Percentiles rank a stretch among this genome's conserved stretches.
phyloP scores from a whole-genome alignment of 2,888 invertebrate genomes.

The Caenorhabditis zanzibari region DNA sequence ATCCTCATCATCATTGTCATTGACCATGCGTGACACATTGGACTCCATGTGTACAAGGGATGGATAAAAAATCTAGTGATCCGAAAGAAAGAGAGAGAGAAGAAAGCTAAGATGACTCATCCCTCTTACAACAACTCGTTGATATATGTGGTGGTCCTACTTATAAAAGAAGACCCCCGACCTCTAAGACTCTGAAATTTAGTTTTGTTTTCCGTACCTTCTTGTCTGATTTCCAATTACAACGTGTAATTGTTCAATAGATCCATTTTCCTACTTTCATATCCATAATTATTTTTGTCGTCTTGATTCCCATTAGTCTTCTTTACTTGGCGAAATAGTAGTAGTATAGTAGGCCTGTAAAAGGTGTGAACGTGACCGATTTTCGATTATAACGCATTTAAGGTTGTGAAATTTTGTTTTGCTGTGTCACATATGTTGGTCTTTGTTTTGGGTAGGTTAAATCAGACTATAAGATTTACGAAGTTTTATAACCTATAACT shows the following conservation, averaged over 20 bases:
- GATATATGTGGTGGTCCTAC: constrained; percentile 11
- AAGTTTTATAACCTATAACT: too few relatives aligned
- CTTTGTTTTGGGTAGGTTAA: background rate
- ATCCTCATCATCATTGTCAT: constrained; percentile 16
- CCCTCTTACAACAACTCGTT: background rate
- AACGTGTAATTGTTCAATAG: background rate
- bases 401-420: background rate
- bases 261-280: background rate
- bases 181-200: too few relatives aligned
- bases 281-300: constrained; percentile 7
- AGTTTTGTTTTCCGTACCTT: background rate
- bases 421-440: too few relatives aligned
- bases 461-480: too few relatives aligned
- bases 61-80: background rate
- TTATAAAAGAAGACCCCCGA: constrained; percentile 8
- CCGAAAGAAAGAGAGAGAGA: background rate
- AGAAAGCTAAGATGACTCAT: too few relatives aligned
- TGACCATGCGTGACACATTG: constrained; percentile 31
- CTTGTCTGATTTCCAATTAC: constrained; percentile 4
- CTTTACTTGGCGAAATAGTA: background rate
- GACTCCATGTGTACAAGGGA: background rate
- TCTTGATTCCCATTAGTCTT: background rate
- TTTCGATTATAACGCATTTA: constrained; percentile 21
- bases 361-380: constrained; percentile 42
- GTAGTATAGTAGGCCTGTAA: constrained; percentile 16